Conservation (phyloP, 2,113 vertebrate species). For the Nothobranchius kuhntae region DNA sequence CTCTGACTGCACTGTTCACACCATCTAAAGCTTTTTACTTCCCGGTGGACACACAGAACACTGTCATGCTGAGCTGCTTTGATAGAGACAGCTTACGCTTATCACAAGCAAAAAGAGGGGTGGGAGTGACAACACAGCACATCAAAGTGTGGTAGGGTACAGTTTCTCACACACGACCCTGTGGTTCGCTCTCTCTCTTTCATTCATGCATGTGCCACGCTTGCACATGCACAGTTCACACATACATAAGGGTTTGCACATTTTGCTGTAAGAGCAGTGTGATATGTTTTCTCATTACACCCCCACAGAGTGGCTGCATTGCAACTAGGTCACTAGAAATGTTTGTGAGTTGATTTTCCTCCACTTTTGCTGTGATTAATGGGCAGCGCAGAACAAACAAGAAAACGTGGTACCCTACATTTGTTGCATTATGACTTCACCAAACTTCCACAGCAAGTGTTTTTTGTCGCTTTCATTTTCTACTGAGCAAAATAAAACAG, state of each 20-base stretch:
- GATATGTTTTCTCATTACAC: constrained; percentile 38
- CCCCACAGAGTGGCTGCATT: constrained; percentile 17
- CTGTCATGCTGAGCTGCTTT: constrained; percentile 58
- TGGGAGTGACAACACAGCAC: constrained; percentile 34
- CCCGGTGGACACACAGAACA: constrained; percentile 44
- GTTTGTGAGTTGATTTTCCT: not conserved
- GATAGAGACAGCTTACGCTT: constrained; percentile 65
- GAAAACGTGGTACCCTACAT: constrained; percentile 7
- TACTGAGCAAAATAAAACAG: not conserved
- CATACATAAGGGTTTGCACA: constrained; percentile 6
- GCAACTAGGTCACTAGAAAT: constrained; percentile 29
- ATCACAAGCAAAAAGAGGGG: constrained; percentile 34
- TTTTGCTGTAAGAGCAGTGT: constrained; percentile 27
- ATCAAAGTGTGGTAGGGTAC: constrained; percentile 56
- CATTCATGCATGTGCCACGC: constrained; percentile 6
- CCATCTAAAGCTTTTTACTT: constrained; percentile 45
- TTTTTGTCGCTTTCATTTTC: not conserved
- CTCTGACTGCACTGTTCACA: constrained; percentile 45
- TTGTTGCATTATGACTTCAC: not conserved
- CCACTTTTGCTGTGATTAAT: constrained; percentile 27
- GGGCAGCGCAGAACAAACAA: constrained; percentile 15
- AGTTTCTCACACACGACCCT: constrained; percentile 36
- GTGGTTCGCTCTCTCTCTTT: constrained; percentile 14
- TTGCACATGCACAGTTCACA: constrained; percentile 4
- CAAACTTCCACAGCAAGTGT: not conserved